Base-by-base conservation (phyloP, 2,113 vertebrate species). In the Rafetus swinhoei region DNA sequence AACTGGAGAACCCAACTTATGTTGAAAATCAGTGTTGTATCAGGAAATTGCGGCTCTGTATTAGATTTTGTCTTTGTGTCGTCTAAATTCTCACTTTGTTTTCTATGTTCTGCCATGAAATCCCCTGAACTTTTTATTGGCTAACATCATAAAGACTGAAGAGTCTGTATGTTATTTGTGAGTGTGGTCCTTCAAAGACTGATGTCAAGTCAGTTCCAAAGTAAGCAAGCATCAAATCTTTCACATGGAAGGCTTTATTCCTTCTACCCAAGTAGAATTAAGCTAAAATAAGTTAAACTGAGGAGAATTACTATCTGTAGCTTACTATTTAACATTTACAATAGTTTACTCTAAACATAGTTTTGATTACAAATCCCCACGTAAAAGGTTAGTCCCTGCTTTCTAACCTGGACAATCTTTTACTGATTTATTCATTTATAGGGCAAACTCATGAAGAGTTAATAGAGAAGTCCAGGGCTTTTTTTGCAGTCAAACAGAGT, bases 61-160 rank as follows among this genome's bases (percentile, higher is more conserved):
- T 10, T 72, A 35, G 32, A 21, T 3, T 62, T 84, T 5, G 39
- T 6, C 2, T 1, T n/a, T 45, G 45, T 45, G 45, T 45, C 0
- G 81, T 14, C 2, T 39, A 87, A 90, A 84, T 1, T 3, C 12
- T 1, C 0, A 0, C 21, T 55, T 45, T 24, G 2, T 24, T 95
- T 53, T n/a, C 9, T 15, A 57, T 7, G 22, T 27, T 77, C 74
- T 50, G 18, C 45, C 24, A 21, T 50, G 35, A 45, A 50, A 77
- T 50, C 21, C 24, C 3, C 22, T 25, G 21, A 21, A 45, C 72
- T 74, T 74, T 19, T 12, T 39, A 74, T 12, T 74, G 18, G 32
- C 35, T 39, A 74, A 18, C 72, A 74, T 24, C 72, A 22, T 3
- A 74, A 39, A 39, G 21, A 74, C 35, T 22, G 16, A 65, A 12